These are phyloP conservation scores for Agapornis roseicollis DNA, from an alignment of 2,113 vertebrate species.

Conservation along the genomic window DNA sequence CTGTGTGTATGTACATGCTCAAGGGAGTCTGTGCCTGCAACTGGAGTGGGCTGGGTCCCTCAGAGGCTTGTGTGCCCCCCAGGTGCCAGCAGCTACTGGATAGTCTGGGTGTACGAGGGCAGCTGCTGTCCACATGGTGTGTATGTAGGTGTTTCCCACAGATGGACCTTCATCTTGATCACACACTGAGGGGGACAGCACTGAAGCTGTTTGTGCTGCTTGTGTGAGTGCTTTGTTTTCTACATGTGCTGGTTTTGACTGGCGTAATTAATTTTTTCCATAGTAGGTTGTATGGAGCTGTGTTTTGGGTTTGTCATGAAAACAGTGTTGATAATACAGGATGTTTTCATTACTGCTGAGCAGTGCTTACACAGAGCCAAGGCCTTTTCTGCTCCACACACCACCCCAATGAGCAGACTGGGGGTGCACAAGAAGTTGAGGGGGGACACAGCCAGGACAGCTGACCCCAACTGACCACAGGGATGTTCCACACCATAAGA, in stretches of 20 bases:
- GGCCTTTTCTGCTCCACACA: not conserved
- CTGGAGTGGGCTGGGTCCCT: not conserved
- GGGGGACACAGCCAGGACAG: not conserved
- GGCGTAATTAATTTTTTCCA: not conserved
- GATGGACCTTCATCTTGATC: rapidly evolving
- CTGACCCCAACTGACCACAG: not conserved
- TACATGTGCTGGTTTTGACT: not conserved
- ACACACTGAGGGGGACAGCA: not conserved
- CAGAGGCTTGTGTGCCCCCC: rapidly evolving
- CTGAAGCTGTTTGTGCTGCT: not conserved
- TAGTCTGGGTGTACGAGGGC: not conserved
- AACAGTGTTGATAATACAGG: not conserved
- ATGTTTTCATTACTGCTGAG: not conserved
- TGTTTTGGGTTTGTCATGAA: not conserved
- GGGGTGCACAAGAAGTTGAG: not conserved
- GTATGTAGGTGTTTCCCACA: not conserved
- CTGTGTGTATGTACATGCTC: too few relatives aligned
- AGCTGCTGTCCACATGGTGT: not conserved
- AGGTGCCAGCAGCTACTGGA: not conserved
- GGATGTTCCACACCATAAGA: not conserved
- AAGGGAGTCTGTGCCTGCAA: not conserved
- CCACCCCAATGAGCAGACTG: not conserved
- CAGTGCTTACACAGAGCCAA: not conserved
- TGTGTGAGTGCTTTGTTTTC: not conserved
- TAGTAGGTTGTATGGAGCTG: not conserved